Conservation (phyloP, 2,797 vertebrate species). For the Loriculus beryllinus region DNA sequence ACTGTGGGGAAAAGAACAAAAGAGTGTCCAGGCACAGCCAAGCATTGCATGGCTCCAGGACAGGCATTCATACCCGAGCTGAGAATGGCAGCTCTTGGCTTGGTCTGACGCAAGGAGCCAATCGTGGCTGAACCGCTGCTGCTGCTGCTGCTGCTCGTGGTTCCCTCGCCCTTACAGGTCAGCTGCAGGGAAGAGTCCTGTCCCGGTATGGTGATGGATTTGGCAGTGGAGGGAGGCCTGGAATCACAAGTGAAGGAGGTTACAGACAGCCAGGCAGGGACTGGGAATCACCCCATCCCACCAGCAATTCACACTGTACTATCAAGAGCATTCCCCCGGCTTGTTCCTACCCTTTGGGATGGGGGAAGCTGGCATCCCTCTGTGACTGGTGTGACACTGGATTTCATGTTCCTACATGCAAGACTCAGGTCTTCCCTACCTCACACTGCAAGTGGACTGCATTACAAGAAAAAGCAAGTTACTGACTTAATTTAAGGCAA, state of each 20-base stretch:
- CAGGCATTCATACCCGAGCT: slow-evolving; percentile 79
- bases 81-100: slow-evolving; percentile 83
- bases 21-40: background rate
- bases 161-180: slow-evolving; percentile 95
- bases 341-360: background rate
- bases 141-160: slow-evolving; percentile 65
- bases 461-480: background rate
- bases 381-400: fast-evolving
- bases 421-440: background rate
- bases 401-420: background rate
- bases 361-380: background rate
- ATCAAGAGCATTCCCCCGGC: background rate
- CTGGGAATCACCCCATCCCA: fast-evolving
- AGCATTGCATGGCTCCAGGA: background rate
- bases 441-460: background rate
- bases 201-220: slow-evolving; percentile 88
- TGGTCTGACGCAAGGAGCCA: slow-evolving; percentile 78
- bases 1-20: background rate
- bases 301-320: background rate
- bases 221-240: slow-evolving; percentile 90
- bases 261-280: background rate
- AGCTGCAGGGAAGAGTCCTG: slow-evolving; percentile 90
- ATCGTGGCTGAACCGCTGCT: slow-evolving; percentile 69
- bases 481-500: background rate
- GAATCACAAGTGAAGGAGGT: background rate